Conservation (phyloP, 2,113 vertebrate genomes). For the Colaptes auratus region DNA sequence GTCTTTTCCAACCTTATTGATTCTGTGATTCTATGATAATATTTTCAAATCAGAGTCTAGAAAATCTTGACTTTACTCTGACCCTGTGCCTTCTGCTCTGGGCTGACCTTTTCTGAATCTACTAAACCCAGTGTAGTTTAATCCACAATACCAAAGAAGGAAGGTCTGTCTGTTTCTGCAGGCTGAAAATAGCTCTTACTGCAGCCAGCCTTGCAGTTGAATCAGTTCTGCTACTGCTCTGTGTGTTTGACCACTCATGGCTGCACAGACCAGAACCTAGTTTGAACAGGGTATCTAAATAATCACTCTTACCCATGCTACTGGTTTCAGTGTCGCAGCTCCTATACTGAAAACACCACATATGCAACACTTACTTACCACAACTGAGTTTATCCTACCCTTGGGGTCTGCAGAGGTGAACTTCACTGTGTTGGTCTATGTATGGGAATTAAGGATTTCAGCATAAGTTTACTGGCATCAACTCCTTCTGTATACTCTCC, state of each 20-base stretch:
- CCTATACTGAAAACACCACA: background rate
- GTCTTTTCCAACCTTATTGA: too few species aligned
- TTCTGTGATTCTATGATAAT: background rate
- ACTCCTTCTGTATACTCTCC: background rate
- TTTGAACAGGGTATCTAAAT: background rate
- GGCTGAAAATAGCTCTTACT: background rate
- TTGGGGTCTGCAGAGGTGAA: background rate
- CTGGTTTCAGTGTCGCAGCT: background rate
- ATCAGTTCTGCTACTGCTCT: background rate
- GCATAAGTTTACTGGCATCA: background rate
- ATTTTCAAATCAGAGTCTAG: background rate
- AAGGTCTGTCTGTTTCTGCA: constrained; percentile 18
- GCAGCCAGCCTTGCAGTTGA: background rate
- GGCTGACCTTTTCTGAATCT: background rate
- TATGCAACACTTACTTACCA: background rate
- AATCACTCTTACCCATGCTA: rapidly evolving
- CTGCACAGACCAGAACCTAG: background rate
- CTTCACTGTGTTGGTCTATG: background rate
- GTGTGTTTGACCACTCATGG: background rate
- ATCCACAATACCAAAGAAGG: constrained; percentile 4
- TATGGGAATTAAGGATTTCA: background rate
- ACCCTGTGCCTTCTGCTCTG: background rate
- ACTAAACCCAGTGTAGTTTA: background rate
- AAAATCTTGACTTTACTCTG: background rate
- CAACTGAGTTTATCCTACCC: background rate